phyloP scores from a whole-genome alignment of 1,140 invertebrate genomes.

The Bombus cullumanus region DNA sequence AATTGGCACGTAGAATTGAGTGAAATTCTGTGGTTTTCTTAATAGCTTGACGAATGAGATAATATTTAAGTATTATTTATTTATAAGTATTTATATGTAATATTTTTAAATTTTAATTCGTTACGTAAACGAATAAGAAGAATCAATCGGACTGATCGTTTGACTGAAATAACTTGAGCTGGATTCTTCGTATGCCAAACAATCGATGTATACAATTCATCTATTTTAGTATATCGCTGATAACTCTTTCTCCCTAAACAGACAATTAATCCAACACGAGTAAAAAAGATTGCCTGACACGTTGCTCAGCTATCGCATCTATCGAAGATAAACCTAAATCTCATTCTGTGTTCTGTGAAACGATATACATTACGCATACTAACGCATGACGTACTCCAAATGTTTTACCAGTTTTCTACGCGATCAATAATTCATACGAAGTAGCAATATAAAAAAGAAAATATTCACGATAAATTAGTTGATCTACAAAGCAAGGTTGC shows the following conservation, averaged over 20 bases:
- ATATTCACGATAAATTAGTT: background rate
- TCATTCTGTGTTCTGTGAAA: background rate
- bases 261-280: background rate
- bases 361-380: background rate
- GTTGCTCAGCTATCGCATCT: background rate
- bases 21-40: background rate
- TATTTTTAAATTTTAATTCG: background rate
- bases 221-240: background rate
- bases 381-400: background rate
- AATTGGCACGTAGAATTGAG: background rate
- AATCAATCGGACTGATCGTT: background rate
- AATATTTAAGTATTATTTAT: background rate
- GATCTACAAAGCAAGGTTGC: background rate
- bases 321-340: background rate
- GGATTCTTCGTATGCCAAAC: background rate
- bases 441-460: background rate
- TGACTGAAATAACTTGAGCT: background rate
- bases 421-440: background rate
- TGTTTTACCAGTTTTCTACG: background rate
- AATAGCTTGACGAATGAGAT: background rate
- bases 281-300: background rate
- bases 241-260: background rate
- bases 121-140: no score
- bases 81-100: no score
- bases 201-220: background rate